Evolutionary conservation across 2,113 vertebrate species (phyloP), one percentile per base, ranked within the genome.

Genomic region (Pipa parva): DNA sequence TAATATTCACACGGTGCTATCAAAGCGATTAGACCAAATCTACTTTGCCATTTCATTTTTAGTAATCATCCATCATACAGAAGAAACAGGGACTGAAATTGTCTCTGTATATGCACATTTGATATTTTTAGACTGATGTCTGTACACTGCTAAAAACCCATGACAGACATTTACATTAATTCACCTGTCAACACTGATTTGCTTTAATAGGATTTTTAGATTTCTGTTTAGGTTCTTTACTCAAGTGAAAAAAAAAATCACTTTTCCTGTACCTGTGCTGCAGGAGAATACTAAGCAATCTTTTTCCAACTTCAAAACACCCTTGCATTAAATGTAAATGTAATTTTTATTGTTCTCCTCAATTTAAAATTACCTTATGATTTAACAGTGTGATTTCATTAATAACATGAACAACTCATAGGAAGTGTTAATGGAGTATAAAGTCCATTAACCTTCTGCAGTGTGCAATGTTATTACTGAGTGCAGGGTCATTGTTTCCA

Each of bases 161-260:
- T 70, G 66, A 70, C 61, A 69, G 66, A 70, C 66, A 61, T 70
- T 70, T 70, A 54, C 57, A 70, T 70, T 70, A 70, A 70, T 54
- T 61, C 66, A 70, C 57, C 66, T 70, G 66, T 70, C 66, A 70
- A 61, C 66, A 54, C 48, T 61, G 66, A 58, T 70, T 61, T 52
- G 57, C 21, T 61, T 49, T 70, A 70, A 70, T 70, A 61, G 58
- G 58, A 70, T 70, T 70, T 54, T 50, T 54, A 61, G 66, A 70
- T 70, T 70, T 70, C 66, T 70, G 61, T 70, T 61, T 70, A 61
- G 66, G 57, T 61, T 61, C 48, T 25, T 29, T 8, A 49, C 58
- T 61, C 61, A 58, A 70, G 52, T 70, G 26, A 61, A 61, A 70
- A 70, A 45, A 31, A 1, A 4, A n/a, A n/a, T 21, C 9, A 33